A percentile compares a stretch with the other conserved stretches of the same genome.
Evolutionary conservation across 2,797 vertebrate species (phyloP).

Genomic region (Gorsachius magnificus): DNA sequence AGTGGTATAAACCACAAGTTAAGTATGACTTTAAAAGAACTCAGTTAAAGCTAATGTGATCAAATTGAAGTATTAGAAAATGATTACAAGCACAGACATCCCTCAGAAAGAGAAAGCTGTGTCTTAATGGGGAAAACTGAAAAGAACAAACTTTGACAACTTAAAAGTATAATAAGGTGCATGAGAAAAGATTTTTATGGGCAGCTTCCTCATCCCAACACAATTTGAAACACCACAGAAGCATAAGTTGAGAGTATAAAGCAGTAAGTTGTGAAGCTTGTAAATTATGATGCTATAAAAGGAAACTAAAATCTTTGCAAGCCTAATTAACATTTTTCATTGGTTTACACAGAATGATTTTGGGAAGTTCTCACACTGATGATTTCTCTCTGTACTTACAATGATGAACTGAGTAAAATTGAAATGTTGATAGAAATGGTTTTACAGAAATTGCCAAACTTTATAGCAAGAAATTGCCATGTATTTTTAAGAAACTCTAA

Average conservation of each 20-base stretch:
- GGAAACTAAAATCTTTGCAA: neutral
- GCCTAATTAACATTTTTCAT: constrained; percentile 17
- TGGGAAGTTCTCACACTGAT: neutral
- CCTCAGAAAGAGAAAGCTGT: neutral
- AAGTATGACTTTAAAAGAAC: neutral
- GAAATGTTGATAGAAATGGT: neutral
- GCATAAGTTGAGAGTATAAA: neutral
- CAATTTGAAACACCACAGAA: neutral
- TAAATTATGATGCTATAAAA: neutral
- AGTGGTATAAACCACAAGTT: neutral
- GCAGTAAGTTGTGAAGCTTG: neutral
- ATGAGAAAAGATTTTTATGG: neutral
- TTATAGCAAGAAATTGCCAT: neutral
- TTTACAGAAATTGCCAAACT: neutral
- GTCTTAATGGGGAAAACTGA: neutral
- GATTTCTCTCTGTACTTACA: neutral
- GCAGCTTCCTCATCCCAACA: neutral
- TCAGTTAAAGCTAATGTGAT: neutral
- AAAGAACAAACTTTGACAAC: neutral
- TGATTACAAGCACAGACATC: neutral
- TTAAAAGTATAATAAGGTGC: neutral
- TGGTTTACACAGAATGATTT: neutral
- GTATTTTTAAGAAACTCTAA: neutral
- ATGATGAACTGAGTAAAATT: neutral
- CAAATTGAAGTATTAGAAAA: neutral